Conservation (phyloP, 1,140 invertebrate species). For the Aphidius gifuensis region DNA sequence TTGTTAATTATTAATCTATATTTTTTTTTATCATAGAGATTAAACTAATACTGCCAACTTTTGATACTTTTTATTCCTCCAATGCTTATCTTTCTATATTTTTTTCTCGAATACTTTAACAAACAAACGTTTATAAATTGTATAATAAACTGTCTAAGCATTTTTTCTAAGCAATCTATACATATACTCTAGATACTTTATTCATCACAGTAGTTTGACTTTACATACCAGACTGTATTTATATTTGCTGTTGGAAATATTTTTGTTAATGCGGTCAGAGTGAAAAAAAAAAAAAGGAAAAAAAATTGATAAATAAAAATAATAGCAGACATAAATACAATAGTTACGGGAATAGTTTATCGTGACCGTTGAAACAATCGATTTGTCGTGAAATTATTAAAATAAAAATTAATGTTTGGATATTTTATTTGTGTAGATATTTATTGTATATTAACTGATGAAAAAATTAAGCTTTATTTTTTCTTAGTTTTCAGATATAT, state of each 20-base stretch:
- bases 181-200: too few species aligned
- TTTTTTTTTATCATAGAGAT: too few species aligned
- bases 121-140: too few species aligned
- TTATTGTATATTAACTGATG: too few species aligned
- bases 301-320: conserved; percentile 10
- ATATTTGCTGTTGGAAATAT: not conserved
- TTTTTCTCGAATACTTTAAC: too few species aligned
- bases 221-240: conserved; percentile 12
- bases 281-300: not conserved
- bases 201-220: conserved; percentile 25
- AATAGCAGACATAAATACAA: conserved; percentile 24
- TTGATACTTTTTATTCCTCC: too few species aligned
- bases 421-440: not conserved
- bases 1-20: not conserved
- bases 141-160: too few species aligned
- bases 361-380: conserved; percentile 36
- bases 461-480: too few species aligned
- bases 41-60: too few species aligned
- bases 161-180: too few species aligned
- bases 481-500: too few species aligned
- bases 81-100: too few species aligned
- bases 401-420: conserved; percentile 7
- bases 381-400: conserved; percentile 37
- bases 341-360: conserved; percentile 36
- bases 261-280: not conserved